A percentile compares a stretch with the other conserved stretches of the same genome.
phyloP scores from a whole-genome alignment of 2,113 vertebrate species.

The Gulo gulo region DNA sequence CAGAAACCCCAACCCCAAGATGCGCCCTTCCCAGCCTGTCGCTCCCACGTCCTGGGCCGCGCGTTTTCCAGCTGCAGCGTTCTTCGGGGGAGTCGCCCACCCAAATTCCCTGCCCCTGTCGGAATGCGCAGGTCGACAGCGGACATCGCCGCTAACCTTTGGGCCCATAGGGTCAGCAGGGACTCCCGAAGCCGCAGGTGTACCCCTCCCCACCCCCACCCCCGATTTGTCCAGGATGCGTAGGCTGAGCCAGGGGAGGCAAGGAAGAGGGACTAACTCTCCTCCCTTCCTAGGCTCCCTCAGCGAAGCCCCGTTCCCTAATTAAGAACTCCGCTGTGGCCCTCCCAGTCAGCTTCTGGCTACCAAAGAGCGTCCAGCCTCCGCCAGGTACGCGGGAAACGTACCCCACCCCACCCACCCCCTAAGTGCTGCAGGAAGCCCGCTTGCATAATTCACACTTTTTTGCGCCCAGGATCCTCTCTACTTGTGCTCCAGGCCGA shows the following conservation, averaged over 20 bases:
- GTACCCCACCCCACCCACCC: neutral
- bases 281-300: neutral
- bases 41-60: neutral
- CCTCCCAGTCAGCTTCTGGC: neutral
- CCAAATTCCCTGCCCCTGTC: neutral
- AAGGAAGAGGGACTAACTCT: neutral
- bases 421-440: neutral
- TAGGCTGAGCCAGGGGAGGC: neutral
- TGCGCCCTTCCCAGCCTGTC: neutral
- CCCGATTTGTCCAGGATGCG: neutral
- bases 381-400: neutral
- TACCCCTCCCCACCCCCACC: neutral
- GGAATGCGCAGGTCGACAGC: neutral
- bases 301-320: neutral
- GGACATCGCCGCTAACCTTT: neutral
- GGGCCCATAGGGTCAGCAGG: neutral
- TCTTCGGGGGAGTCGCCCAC: neutral
- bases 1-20: neutral
- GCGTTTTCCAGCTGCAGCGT: neutral
- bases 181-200: neutral
- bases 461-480: neutral
- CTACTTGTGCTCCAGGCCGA: neutral
- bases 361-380: neutral
- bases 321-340: neutral
- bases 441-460: neutral